Percentiles rank a stretch among this genome's conserved stretches.
Conservation (phyloP, 2,113 vertebrate genomes). For the Nestor notabilis region DNA sequence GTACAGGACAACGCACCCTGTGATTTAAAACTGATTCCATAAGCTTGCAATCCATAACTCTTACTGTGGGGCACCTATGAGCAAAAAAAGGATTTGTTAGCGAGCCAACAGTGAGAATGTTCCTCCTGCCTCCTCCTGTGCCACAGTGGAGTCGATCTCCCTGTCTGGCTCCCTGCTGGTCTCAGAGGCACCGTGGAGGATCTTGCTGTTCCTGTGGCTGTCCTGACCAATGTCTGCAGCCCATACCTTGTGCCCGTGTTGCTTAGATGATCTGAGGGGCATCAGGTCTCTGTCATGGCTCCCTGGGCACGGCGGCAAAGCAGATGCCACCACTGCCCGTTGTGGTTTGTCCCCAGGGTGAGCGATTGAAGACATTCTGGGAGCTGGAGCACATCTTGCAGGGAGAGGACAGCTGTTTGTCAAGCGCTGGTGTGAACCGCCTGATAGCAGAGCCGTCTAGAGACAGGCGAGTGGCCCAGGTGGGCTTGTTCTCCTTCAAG, state of each 20-base stretch:
- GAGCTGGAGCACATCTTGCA: background rate
- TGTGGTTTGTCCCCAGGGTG: background rate
- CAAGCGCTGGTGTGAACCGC: background rate
- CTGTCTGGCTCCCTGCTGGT: background rate
- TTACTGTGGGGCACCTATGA: background rate
- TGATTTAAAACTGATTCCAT: background rate
- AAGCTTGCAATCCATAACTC: background rate
- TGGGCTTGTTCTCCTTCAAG: background rate
- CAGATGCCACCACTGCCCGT: background rate
- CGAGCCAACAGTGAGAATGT: background rate
- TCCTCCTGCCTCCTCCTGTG: background rate
- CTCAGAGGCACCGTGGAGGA: background rate
- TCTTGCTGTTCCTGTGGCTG: background rate
- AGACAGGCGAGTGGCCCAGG: background rate
- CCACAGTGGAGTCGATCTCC: background rate
- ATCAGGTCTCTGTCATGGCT: background rate
- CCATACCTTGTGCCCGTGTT: rapidly evolving
- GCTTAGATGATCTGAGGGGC: too few species aligned
- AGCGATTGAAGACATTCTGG: background rate
- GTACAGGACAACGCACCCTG: background rate
- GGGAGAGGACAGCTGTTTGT: background rate
- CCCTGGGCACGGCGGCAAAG: background rate
- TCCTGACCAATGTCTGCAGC: background rate
- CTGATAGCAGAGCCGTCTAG: background rate
- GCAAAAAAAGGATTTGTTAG: background rate